These are phyloP conservation scores for Corythucha ciliata DNA, from an alignment of 2,888 invertebrate species.

Conservation along the genomic window DNA sequence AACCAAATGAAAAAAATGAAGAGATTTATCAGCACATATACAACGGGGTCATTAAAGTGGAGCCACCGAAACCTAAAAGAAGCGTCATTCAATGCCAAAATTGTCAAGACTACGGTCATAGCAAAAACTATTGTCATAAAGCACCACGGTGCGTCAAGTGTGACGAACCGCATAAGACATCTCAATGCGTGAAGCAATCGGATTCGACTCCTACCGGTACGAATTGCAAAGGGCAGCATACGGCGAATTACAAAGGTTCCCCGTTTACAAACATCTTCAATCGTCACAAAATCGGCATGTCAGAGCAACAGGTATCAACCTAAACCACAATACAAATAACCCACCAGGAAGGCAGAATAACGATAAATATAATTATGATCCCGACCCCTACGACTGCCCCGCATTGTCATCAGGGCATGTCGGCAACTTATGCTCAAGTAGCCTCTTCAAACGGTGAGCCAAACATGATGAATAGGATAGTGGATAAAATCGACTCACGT, in stretches of 20 bases:
- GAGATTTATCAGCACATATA: no score
- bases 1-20: no score
- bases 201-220: not conserved
- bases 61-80: slow-evolving; percentile 8
- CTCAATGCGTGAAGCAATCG: not conserved
- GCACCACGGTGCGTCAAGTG: slow-evolving; percentile 12
- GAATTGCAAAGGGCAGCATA: slow-evolving; percentile 1
- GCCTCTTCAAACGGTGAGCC: no score
- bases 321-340: no score
- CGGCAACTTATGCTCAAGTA: no score
- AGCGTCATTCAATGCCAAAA: slow-evolving; percentile 1
- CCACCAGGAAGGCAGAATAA: no score
- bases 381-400: no score
- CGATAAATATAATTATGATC: no score
- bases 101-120: slow-evolving; percentile 13
- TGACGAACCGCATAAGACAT: not conserved
- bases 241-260: slow-evolving; percentile 12
- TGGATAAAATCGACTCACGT: slow-evolving; percentile 13
- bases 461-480: not conserved
- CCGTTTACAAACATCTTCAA: no score
- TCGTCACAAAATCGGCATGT: no score
- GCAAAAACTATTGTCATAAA: slow-evolving; percentile 7
- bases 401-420: no score
- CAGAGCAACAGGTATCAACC: no score
- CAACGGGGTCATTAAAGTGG: slow-evolving; percentile 4